Base-by-base conservation (phyloP, 2,888 invertebrate genomes). In the Endotricha flammealis region DNA sequence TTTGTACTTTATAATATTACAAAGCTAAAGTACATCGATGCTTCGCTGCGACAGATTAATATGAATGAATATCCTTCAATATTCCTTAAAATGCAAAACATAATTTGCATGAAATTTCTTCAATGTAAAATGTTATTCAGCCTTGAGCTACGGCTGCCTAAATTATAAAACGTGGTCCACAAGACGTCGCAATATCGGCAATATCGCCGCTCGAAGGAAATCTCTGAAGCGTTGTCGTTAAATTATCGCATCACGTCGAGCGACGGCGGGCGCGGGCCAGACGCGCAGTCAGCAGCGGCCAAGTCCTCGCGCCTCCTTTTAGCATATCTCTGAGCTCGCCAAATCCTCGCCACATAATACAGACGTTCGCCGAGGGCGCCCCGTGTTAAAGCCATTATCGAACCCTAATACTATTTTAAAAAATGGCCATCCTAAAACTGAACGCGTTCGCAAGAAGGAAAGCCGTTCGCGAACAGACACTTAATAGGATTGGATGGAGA, bases 401-500 rank as follows among this genome's bases (percentile, higher is more conserved):
- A 79, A 74, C 75, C 81, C 73, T 80, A 73, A 73, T 75, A 78
- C 70, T 75, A 72, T 81, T 80, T 75, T 57, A 63, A 75, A 79
- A 81, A 82, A 82, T 75, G 71, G 76, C 75, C 64, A 72, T 77
- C 66, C 72, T 77, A 74, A 77, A 71, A 71, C 66, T 68, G 64
- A 75, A 73, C 67, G 64, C 60, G 64, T 63, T 65, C 63, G 57
- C 58, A 53, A 59, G 60, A 56, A 51, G 67, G 61, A 65, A 69
- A 69, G 65, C 71, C 73, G 66, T 62, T 69, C 66, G 67, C 65
- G 68, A 76, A 72, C 73, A 72, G 73, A 72, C 74, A 68, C 74
- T 75, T 82, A 85, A 85, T 79, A 79, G 79, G 82, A 86, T 86
- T 81, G 79, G 76, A 81, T 75, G 73, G 78, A 75, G 80, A 80